These are phyloP conservation scores for Erpornis zantholeuca DNA, from an alignment of 2,113 vertebrate genomes.

Conservation along the genomic window DNA sequence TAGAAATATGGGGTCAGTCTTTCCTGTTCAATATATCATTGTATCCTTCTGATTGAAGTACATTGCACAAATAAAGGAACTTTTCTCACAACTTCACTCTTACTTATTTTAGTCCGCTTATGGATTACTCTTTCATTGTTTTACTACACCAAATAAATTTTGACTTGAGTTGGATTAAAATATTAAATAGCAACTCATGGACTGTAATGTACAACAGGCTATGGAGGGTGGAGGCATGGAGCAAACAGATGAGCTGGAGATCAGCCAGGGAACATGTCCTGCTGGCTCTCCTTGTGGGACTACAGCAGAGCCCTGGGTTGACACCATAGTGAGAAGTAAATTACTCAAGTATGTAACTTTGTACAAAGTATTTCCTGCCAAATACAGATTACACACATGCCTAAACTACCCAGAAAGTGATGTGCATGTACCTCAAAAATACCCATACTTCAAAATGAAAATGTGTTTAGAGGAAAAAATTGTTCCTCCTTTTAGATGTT, in stretches of 20 bases:
- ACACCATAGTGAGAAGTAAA: neutral
- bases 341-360: neutral
- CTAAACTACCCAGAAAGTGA: neutral
- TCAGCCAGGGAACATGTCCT: neutral
- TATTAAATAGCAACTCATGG: neutral
- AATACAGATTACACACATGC: neutral
- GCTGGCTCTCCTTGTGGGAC: neutral
- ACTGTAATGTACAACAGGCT: neutral
- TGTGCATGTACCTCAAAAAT: neutral
- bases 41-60: neutral
- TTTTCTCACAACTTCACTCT: neutral
- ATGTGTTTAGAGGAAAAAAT: neutral
- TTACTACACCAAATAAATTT: neutral
- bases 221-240: neutral
- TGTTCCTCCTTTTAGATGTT: neutral
- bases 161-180: neutral
- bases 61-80: neutral
- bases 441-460: neutral
- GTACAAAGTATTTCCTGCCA: neutral
- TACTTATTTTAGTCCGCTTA: neutral
- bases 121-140: neutral
- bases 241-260: conserved; percentile 26
- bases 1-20: neutral
- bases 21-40: neutral
- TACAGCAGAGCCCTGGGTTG: neutral